Base-by-base conservation (phyloP, 2,113 vertebrate genomes). In the Rhea pennata region DNA sequence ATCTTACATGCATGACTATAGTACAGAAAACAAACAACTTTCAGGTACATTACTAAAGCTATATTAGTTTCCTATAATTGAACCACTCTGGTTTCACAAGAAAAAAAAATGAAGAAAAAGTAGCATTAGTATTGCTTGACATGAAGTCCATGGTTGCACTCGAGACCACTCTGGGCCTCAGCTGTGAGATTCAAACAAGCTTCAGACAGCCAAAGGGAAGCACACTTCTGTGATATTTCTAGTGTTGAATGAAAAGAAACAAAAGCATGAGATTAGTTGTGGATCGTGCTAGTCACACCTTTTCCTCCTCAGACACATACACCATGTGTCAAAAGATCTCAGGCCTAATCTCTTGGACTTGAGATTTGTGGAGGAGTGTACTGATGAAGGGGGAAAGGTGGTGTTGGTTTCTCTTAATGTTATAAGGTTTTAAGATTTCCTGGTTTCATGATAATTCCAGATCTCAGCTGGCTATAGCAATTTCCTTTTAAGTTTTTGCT, bases 401-500 rank as follows among this genome's bases (percentile, higher is more conserved):
- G 13, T 22, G 23, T 44, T 74, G 40, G 13, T 73, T 91, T 91
- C 48, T 53, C 24, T 84, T 70, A 4, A 1, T 14, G 76, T 70
- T n/a, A 59, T 8, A 61, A 77, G n/a, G 75, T 79, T 21, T 79
- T 58, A 59, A 83, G 39, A 59, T 74, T 84, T 88, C 8, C 80
- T 51, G 26, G 16, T 64, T 39, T 88, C 42, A 48, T 46, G 65
- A 36, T 51, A 75, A 84, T 61, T 90, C 56, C 61, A 69, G 56
- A 27, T 77, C 70, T 40, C 15, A 44, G 50, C 39, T 88, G 56
- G 61, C 82, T 75, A 17, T 12, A 59, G 42, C 26, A 33, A 81
- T 78, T 87, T 81, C 76, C 79, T 94, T 87, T 75, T 53, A 84
- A 90, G 53, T 24, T 94, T 96, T 61, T 73, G 9, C 51, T 81